phyloP scores from a whole-genome alignment of 1,140 invertebrate genomes.

The Drosophila sp. region DNA sequence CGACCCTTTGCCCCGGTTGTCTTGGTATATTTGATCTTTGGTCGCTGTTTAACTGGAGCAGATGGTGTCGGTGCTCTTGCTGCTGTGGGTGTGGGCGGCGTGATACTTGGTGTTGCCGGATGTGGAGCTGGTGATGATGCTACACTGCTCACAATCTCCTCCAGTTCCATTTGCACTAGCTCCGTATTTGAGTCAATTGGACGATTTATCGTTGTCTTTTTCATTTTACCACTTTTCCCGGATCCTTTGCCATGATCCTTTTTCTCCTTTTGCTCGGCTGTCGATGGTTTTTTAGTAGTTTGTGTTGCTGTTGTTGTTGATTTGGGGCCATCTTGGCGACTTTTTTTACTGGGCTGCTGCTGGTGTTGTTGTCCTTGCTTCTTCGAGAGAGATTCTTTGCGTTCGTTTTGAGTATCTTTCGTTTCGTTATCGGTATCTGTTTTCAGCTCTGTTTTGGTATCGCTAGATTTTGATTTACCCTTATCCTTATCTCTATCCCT shows the following conservation, averaged over 20 bases:
- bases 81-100: constrained; percentile 22
- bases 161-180: constrained; percentile 75
- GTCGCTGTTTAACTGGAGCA: constrained; percentile 48
- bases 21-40: constrained; percentile 69
- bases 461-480: constrained; percentile 7
- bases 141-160: constrained; percentile 59
- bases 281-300: constrained; percentile 20
- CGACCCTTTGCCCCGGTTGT: constrained; percentile 61
- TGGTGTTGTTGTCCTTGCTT: neutral
- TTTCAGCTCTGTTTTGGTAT: constrained; percentile 11
- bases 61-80: constrained; percentile 1
- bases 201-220: constrained; percentile 20
- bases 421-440: constrained; percentile 20
- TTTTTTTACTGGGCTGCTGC: constrained; percentile 1
- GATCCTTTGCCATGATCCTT: neutral
- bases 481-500: neutral
- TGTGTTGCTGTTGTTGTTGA: constrained; percentile 15
- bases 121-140: constrained; percentile 22
- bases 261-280: neutral
- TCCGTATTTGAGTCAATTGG: constrained; percentile 72
- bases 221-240: constrained; percentile 15
- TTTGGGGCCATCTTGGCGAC: neutral
- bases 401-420: constrained; percentile 28
- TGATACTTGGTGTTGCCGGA: constrained; percentile 5
- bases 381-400: constrained; percentile 41